Evolutionary conservation across 2,888 invertebrate genomes (phyloP).

Genomic region (Eupithecia pulchellata): DNA sequence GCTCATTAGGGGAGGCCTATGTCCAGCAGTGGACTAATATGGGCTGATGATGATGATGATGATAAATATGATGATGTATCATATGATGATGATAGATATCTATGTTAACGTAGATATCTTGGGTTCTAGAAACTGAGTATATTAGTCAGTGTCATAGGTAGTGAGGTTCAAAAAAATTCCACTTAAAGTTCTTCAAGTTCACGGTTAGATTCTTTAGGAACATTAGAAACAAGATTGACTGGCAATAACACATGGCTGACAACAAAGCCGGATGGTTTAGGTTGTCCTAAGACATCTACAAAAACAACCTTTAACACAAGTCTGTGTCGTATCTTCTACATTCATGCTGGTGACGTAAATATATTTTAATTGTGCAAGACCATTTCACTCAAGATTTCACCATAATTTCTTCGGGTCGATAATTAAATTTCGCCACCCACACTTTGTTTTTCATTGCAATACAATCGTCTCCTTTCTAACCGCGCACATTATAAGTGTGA

Average conservation of each 20-base stretch:
- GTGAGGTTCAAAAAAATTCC: too few species aligned
- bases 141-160: background rate
- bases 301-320: background rate
- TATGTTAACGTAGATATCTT: background rate
- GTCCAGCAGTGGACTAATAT: too few species aligned
- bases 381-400: slow-evolving; percentile 17
- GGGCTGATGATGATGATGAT: too few species aligned
- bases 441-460: slow-evolving; percentile 66
- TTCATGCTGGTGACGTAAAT: background rate
- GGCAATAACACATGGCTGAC: background rate
- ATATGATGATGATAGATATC: too few species aligned
- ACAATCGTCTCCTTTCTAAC: slow-evolving; percentile 83
- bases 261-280: background rate
- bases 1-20: too few species aligned
- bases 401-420: slow-evolving; percentile 55
- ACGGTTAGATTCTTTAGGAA: background rate
- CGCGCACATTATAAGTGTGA: slow-evolving; percentile 74
- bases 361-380: slow-evolving; percentile 14
- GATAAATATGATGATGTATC: too few species aligned
- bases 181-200: background rate
- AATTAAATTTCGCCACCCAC: slow-evolving; percentile 68
- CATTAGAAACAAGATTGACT: background rate
- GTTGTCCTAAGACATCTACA: background rate
- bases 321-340: background rate
- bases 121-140: background rate